phyloP scores from a whole-genome alignment of 2,888 invertebrate species.

The Zygogramma bicolorata region DNA sequence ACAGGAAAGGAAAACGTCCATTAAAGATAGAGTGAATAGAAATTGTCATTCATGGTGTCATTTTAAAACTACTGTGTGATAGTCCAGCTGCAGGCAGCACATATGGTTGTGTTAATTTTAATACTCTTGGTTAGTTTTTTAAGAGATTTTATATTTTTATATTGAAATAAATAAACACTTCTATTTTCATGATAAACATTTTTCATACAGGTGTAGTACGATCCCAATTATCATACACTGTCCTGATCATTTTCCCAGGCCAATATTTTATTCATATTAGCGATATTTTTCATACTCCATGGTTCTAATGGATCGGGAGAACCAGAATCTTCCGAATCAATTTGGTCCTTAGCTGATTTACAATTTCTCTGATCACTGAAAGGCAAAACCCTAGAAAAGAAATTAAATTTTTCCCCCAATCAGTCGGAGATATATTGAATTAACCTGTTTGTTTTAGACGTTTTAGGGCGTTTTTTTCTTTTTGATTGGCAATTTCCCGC shows the following conservation, averaged over 20 bases:
- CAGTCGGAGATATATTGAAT: background rate
- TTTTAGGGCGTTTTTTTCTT: conserved; percentile 61
- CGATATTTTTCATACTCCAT: conserved; percentile 79
- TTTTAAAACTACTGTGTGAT: conserved; percentile 6
- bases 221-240: conserved; percentile 66
- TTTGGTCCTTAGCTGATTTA: conserved; percentile 63
- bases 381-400: conserved; percentile 68
- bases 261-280: conserved; percentile 79
- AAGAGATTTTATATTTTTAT: background rate
- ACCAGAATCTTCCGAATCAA: conserved; percentile 58
- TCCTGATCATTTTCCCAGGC: conserved; percentile 73
- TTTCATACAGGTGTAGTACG: too few species aligned
- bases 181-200: too few species aligned
- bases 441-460: conserved; percentile 63
- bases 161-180: conserved; percentile 10
- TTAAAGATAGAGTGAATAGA: background rate
- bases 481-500: conserved; percentile 55
- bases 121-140: background rate
- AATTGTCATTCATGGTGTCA: background rate
- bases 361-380: conserved; percentile 62
- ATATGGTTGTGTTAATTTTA: conserved; percentile 21
- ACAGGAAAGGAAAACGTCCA: conserved; percentile 12
- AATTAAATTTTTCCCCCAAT: background rate
- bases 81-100: conserved; percentile 8
- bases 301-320: conserved; percentile 77